phyloP scores from a whole-genome alignment of 1,140 invertebrate genomes.

The Mylabris phalerata region DNA sequence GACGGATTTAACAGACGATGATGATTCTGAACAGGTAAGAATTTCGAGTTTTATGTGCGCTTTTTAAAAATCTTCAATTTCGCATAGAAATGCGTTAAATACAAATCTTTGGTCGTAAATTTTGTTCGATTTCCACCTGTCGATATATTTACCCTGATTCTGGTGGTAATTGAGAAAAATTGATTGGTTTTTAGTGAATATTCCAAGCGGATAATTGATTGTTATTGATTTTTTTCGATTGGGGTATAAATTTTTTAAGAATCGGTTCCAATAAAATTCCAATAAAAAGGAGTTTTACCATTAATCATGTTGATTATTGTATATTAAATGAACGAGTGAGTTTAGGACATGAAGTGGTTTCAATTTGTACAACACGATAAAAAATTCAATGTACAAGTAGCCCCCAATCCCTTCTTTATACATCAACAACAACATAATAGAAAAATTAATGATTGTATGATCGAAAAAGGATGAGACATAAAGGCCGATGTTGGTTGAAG shows the following conservation, averaged over 20 bases:
- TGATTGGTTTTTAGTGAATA: too few relatives aligned
- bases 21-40: slow-evolving; percentile 26
- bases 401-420: too few relatives aligned
- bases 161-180: too few relatives aligned
- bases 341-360: slow-evolving; percentile 2
- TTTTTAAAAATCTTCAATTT: background rate
- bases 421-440: slow-evolving; percentile 1
- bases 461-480: background rate
- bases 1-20: slow-evolving; percentile 10
- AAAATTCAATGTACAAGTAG: background rate
- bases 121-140: too few relatives aligned
- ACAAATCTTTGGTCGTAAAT: too few relatives aligned
- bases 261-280: too few relatives aligned
- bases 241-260: too few relatives aligned
- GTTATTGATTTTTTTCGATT: too few relatives aligned
- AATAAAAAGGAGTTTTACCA: background rate
- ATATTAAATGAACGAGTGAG: background rate
- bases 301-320: slow-evolving; percentile 8
- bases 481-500: background rate
- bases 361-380: slow-evolving; percentile 3
- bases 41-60: background rate
- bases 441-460: slow-evolving; percentile 7
- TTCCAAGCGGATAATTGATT: too few relatives aligned
- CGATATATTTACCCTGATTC: too few relatives aligned
- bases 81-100: too few relatives aligned